These are phyloP conservation scores for Excalfactoria chinensis DNA, from an alignment of 2,113 vertebrate genomes.

Conservation along the genomic window DNA sequence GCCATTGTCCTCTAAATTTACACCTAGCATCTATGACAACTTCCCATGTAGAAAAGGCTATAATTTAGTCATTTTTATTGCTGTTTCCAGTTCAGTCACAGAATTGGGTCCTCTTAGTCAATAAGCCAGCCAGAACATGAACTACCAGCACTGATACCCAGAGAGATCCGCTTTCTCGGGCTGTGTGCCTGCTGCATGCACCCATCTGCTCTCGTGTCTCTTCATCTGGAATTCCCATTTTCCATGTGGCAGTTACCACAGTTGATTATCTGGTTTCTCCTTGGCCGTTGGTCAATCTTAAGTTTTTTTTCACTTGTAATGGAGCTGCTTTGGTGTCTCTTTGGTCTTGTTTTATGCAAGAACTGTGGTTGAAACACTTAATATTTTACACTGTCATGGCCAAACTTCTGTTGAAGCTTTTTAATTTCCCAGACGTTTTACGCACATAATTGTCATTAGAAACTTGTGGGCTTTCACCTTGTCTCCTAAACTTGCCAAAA, in stretches of 20 bases:
- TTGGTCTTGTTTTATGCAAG: conserved; percentile 50
- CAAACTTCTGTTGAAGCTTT: conserved; percentile 56
- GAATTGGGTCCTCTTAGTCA: not conserved
- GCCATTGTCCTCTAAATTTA: conserved; percentile 12
- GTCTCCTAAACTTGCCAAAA: conserved; percentile 49
- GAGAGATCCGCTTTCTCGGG: not conserved
- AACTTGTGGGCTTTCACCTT: conserved; percentile 54
- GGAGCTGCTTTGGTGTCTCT: conserved; percentile 53
- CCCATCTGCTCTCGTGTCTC: not conserved
- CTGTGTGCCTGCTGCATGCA: not conserved
- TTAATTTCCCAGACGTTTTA: conserved; percentile 55
- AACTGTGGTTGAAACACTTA: conserved; percentile 57
- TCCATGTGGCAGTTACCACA: conserved; percentile 4
- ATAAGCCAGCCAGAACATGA: not conserved
- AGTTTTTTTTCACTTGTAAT: conserved; percentile 52
- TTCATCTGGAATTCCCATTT: conserved; percentile 41
- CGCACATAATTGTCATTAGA: not conserved
- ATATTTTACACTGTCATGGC: conserved; percentile 37
- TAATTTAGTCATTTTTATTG: not conserved
- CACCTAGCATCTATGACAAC: conserved; percentile 15
- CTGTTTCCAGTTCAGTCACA: not conserved
- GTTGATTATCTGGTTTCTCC: conserved; percentile 40
- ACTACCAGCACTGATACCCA: not conserved
- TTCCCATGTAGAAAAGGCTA: not conserved
- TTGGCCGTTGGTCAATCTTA: conserved; percentile 64